Evolutionary conservation across 2,888 invertebrate species (phyloP).

Genomic region (Drosophila mayaguana): DNA sequence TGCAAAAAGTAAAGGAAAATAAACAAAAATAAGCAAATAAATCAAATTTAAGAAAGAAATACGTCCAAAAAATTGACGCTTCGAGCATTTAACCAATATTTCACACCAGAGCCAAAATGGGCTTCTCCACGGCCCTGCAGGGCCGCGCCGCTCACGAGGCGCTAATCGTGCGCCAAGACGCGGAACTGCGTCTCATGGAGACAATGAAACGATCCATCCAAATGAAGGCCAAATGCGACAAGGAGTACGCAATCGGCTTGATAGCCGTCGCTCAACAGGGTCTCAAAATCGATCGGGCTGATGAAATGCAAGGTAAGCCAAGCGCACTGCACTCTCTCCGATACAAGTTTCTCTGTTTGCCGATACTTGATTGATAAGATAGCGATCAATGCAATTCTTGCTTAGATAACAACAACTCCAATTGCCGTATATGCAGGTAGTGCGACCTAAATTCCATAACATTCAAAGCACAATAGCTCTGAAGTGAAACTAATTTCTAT

Average conservation of each 20-base stretch:
- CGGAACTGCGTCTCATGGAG: constrained; percentile 96
- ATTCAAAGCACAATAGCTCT: not conserved
- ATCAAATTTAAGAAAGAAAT: not conserved
- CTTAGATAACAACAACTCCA: not conserved
- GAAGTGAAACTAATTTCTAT: not conserved
- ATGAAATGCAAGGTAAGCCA: constrained; percentile 85
- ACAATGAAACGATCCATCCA: constrained; percentile 94
- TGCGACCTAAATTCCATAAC: not conserved
- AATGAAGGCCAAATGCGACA: constrained; percentile 95
- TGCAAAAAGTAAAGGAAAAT: constrained; percentile 5
- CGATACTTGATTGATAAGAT: constrained; percentile 9
- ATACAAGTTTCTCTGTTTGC: not conserved
- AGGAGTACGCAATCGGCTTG: constrained; percentile 95
- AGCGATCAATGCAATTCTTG: not conserved
- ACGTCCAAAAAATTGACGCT: constrained; percentile 18
- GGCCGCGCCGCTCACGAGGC: constrained; percentile 96
- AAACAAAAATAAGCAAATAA: not conserved
- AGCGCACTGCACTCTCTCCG: not conserved
- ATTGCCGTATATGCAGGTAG: not conserved
- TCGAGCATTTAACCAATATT: constrained; percentile 12
- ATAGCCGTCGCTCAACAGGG: constrained; percentile 93
- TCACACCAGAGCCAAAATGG: constrained; percentile 86
- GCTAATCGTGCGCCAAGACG: constrained; percentile 94
- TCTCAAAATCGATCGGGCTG: constrained; percentile 90
- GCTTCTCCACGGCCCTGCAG: constrained; percentile 94